Percentiles rank a stretch among this genome's conserved stretches.
Evolutionary conservation across 2,797 vertebrate species (phyloP).

Genomic region (Aphelocoma californica): DNA sequence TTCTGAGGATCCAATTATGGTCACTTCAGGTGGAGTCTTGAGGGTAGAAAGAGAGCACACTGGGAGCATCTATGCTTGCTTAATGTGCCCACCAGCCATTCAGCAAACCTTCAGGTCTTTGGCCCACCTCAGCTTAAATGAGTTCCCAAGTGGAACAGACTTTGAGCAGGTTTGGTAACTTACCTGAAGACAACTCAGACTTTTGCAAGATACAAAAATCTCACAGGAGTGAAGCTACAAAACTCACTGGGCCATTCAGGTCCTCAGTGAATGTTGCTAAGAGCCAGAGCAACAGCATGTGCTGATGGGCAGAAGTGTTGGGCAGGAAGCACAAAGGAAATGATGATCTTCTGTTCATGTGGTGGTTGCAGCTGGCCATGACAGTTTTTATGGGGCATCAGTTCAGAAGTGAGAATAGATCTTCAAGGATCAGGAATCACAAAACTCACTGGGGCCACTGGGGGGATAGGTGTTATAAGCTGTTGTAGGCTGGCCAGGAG

Average conservation of each 20-base stretch:
- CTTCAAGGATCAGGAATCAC: neutral
- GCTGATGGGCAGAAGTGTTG: neutral
- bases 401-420: neutral
- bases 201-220: neutral
- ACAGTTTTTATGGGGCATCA: neutral
- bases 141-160: neutral
- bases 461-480: no score
- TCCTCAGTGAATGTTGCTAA: neutral
- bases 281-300: neutral
- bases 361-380: neutral
- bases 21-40: neutral
- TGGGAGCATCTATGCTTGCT: neutral
- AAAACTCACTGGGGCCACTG: neutral
- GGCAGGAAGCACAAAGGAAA: neutral
- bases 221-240: neutral
- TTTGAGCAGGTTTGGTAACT: neutral
- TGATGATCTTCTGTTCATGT: neutral
- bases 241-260: neutral
- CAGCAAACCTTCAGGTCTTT: neutral
- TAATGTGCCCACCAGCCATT: neutral
- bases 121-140: fast-evolving
- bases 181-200: neutral
- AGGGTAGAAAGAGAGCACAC: neutral
- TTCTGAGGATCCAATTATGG: neutral
- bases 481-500: neutral